Percentiles rank a stretch among this genome's conserved stretches.
These are phyloP conservation scores for Megalops cyprinoides DNA, from an alignment of 2,797 vertebrate species.

Conservation along the genomic window DNA sequence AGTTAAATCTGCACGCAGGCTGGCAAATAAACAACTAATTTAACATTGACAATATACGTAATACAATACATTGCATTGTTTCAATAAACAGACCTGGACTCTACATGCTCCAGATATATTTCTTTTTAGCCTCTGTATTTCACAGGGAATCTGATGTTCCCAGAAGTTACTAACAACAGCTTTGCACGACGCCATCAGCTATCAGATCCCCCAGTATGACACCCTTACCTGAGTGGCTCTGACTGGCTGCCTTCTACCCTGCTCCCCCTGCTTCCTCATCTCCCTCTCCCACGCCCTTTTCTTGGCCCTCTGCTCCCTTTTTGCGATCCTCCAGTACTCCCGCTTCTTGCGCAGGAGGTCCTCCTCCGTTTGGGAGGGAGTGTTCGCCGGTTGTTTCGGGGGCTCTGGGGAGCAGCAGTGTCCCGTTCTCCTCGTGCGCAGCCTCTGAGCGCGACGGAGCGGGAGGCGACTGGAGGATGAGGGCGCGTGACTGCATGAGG, in stretches of 20 bases:
- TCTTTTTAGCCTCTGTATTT: conserved; percentile 5
- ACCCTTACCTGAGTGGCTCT: conserved; percentile 58
- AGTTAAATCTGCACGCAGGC: too few relatives aligned
- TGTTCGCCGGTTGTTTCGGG: conserved; percentile 12
- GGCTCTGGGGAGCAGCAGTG: conserved; percentile 52
- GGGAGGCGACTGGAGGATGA: background rate
- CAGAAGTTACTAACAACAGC: background rate
- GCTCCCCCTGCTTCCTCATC: conserved; percentile 34
- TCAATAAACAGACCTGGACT: background rate
- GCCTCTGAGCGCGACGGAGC: conserved; percentile 45
- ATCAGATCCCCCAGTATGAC: background rate
- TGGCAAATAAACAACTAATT: too few relatives aligned
- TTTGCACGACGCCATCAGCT: background rate
- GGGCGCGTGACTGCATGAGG: conserved; percentile 23
- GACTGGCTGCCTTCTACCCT: background rate
- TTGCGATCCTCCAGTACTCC: conserved; percentile 81
- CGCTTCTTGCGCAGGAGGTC: conserved; percentile 70
- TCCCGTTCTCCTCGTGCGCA: conserved; percentile 38
- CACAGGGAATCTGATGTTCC: background rate
- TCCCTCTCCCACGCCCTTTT: conserved; percentile 52
- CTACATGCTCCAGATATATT: background rate
- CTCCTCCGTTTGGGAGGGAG: conserved; percentile 31
- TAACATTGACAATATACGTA: too few relatives aligned
- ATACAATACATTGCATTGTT: too few relatives aligned
- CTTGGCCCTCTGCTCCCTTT: conserved; percentile 76